Percentiles rank a stretch among this genome's conserved stretches.
phyloP scores from a whole-genome alignment of 2,797 vertebrate genomes.

The Syndactyla subalaris region DNA sequence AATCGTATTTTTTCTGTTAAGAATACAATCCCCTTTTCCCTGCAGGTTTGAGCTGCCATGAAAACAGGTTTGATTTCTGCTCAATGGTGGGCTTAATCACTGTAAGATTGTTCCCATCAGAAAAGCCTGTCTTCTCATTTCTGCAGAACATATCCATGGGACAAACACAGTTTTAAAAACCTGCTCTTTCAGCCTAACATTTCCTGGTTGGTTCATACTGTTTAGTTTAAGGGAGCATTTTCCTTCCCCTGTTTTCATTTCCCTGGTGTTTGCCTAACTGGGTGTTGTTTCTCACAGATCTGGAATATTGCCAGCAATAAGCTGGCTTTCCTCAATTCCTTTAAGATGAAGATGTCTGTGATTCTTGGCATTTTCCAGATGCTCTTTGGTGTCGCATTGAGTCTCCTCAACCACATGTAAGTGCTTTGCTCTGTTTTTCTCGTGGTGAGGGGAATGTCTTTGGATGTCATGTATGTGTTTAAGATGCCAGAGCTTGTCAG shows the following conservation, averaged over 20 bases:
- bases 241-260: background rate
- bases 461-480: rapidly evolving
- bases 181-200: background rate
- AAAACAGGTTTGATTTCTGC: background rate
- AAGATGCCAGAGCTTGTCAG: background rate
- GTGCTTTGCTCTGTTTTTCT: background rate
- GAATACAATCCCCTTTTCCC: background rate
- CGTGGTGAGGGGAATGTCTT: rapidly evolving
- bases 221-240: background rate
- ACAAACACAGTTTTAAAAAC: background rate
- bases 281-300: constrained; percentile 79
- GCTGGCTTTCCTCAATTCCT: constrained; percentile 96
- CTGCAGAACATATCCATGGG: background rate
- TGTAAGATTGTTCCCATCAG: background rate
- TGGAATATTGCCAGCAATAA: constrained; percentile 96
- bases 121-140: background rate
- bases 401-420: constrained; percentile 82
- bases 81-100: background rate
- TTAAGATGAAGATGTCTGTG: constrained; percentile 99
- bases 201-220: background rate
- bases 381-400: constrained; percentile 88
- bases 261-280: background rate
- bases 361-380: constrained; percentile 95
- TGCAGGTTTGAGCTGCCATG: background rate
- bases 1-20: background rate